phyloP scores from a whole-genome alignment of 2,888 invertebrate genomes.

The Melinopterus prodromus region DNA sequence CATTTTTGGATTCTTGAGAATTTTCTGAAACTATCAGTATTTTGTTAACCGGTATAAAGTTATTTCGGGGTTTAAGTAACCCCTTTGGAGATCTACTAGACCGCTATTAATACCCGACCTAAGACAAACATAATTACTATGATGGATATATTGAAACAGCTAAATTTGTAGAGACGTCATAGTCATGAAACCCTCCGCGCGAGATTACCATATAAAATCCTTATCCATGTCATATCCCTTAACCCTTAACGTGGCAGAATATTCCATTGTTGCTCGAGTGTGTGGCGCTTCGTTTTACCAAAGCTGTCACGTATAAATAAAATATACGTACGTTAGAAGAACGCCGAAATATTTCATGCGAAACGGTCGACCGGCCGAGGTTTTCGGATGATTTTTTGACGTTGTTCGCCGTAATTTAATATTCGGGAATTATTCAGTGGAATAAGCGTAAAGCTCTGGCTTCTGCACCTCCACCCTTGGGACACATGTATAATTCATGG shows the following conservation, averaged over 20 bases:
- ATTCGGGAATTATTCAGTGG: neutral
- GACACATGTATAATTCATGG: slow-evolving; percentile 4
- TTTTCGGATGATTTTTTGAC: neutral
- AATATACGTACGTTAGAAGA: neutral
- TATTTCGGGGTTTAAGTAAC: too few relatives aligned
- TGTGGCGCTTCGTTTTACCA: neutral
- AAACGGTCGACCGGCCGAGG: neutral
- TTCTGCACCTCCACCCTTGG: neutral
- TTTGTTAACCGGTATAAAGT: too few relatives aligned
- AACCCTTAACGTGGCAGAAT: neutral
- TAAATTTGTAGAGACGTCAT: too few relatives aligned
- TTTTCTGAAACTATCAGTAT: too few relatives aligned
- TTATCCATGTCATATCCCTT: too few relatives aligned
- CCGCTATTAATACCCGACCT: too few relatives aligned
- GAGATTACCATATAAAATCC: too few relatives aligned
- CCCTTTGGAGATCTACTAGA: too few relatives aligned
- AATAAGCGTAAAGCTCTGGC: slow-evolving; percentile 4
- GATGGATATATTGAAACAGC: too few relatives aligned
- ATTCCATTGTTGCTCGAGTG: neutral
- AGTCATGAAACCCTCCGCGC: too few relatives aligned
- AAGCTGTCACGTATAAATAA: neutral
- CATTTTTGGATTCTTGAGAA: too few relatives aligned
- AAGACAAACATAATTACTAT: too few relatives aligned
- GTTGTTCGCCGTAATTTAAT: slow-evolving; percentile 4
- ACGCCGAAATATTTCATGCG: neutral